Evolutionary conservation across 2,113 vertebrate genomes (phyloP), one percentile per base, ranked within the genome.

Genomic region (Pygoscelis antarcticus): DNA sequence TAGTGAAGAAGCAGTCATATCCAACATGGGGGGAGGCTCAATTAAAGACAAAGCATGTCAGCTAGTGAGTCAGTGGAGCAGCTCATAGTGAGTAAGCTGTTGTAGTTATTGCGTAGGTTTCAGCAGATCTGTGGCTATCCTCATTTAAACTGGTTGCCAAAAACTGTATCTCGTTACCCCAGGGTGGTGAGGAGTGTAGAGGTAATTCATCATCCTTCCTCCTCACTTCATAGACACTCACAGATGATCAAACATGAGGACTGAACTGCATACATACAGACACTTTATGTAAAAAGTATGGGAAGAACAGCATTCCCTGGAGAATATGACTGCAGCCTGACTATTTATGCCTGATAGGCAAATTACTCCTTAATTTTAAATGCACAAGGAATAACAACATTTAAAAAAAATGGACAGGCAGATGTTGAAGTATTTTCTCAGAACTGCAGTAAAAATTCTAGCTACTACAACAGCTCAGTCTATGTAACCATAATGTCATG

Each of bases 271-370:
- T 77, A 42, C 83, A 18, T 47, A 80, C n/a, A 72, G 81, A 69
- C 29, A 44, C 7, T 76, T 85, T 93, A 74, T 83, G 69, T 74
- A 54, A 89, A 93, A 89, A 86, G 23, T 64, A 74, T 55, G 38
- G 66, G 71, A 95, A 83, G 83, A 93, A 75, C 46, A 84, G 13
- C 0, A 0, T 87, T 94, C 92, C 72, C 68, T 62, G 52, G 79
- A 78, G 92, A 95, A 52, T 66, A 70, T 22, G 51, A 81, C 75
- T 86, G 38, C 90, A 94, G 93, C 38, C 85, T 93, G 87, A 92
- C 85, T 95, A 90, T 93, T 96, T 95, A 91, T 95, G 85, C 85
- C 88, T 95, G 71, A 92, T 95, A 83, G 80, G 55, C 83, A 95
- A 13, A 71, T 71, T 94, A 57, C 51, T 88, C 55, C 64, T 94